Percentiles rank a stretch among this genome's conserved stretches.
Conservation (phyloP, 2,113 vertebrate species). For the Rhineura floridana region DNA sequence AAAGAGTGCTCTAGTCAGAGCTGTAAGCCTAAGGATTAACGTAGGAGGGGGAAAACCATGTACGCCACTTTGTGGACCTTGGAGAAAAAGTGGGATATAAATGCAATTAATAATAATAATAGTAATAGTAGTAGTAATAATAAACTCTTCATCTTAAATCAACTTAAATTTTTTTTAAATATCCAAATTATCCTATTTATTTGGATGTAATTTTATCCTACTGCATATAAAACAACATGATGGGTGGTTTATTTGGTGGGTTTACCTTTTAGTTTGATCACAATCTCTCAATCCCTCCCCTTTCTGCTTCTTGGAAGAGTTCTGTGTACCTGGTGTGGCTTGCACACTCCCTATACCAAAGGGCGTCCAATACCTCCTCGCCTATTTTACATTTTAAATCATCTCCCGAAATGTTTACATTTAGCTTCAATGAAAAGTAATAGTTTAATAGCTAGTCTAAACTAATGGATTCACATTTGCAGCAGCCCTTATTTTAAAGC, state of each 20-base stretch:
- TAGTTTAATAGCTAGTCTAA: fast-evolving
- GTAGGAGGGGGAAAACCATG: too few species aligned
- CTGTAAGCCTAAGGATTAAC: too few species aligned
- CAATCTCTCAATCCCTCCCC: background rate
- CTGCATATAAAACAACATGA: background rate
- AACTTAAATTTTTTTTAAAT: too few species aligned
- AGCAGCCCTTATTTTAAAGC: background rate
- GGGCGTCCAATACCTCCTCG: background rate
- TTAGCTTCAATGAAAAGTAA: background rate
- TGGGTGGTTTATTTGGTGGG: background rate
- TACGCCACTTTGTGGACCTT: too few species aligned
- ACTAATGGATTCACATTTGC: background rate
- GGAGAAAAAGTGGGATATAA: too few species aligned
- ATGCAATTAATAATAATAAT: too few species aligned
- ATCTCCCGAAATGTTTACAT: background rate
- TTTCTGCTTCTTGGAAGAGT: constrained; percentile 10
- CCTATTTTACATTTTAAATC: background rate
- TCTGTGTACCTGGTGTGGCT: background rate
- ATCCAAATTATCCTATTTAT: too few species aligned
- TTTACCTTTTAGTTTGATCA: background rate
- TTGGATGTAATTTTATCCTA: background rate
- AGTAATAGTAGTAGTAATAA: too few species aligned
- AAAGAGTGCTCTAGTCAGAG: background rate
- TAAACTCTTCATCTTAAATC: background rate
- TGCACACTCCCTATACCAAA: background rate